These are phyloP conservation scores for Panurus biarmicus DNA, from an alignment of 2,113 vertebrate species.

Conservation along the genomic window DNA sequence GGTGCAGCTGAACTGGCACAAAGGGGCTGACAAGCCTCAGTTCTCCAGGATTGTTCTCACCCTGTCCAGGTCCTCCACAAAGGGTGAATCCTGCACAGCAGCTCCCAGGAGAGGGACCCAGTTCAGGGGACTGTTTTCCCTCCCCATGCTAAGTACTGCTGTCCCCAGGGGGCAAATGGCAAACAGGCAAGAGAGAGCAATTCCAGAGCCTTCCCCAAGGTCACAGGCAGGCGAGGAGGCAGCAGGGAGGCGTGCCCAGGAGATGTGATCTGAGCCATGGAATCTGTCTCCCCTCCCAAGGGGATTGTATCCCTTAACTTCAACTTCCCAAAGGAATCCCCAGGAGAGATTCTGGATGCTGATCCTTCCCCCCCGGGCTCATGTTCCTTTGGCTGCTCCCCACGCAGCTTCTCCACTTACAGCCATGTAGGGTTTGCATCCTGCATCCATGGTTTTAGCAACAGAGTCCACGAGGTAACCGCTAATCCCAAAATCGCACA, in stretches of 20 bases:
- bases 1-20: not conserved
- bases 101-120: not conserved
- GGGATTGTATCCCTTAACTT: not conserved
- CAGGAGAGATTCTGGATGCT: not conserved
- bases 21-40: not conserved
- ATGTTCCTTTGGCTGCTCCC: not conserved
- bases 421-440: slow-evolving; percentile 98
- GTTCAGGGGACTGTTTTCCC: not conserved
- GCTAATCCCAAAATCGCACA: slow-evolving; percentile 98
- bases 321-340: not conserved
- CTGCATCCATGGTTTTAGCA: slow-evolving; percentile 94
- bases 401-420: slow-evolving; percentile 70
- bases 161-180: not conserved
- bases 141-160: not conserved
- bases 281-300: not conserved
- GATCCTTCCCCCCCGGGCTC: not conserved
- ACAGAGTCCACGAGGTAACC: slow-evolving; percentile 96
- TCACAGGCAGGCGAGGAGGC: not conserved
- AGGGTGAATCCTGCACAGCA: not conserved
- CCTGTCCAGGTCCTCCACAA: not conserved
- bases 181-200: not conserved
- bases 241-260: not conserved
- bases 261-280: not conserved
- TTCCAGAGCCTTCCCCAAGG: not conserved
- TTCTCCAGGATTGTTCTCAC: not conserved